Base-by-base conservation (phyloP, 2,888 invertebrate genomes). In the Endomychus coccineus region DNA sequence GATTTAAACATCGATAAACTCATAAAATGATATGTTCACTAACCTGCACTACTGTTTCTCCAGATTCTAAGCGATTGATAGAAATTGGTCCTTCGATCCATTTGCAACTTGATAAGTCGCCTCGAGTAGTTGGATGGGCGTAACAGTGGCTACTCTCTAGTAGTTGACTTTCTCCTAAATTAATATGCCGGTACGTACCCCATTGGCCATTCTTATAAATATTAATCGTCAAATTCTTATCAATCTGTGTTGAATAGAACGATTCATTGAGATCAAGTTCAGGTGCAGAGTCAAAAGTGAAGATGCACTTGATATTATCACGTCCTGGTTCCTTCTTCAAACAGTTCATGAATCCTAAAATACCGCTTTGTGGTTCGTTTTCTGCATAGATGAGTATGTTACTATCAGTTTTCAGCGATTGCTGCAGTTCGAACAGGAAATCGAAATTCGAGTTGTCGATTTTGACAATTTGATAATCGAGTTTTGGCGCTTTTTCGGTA, bases 21-120 rank as follows among this genome's bases (percentile, higher is more conserved):
- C n/a, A n/a, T n/a, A n/a, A n/a, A n/a, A n/a, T n/a, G n/a, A n/a
- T n/a, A n/a, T n/a, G n/a, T n/a, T n/a, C n/a, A n/a, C 71, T 67
- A n/a, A n/a, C n/a, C n/a, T n/a, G n/a, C n/a, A n/a, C n/a, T n/a
- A n/a, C n/a, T n/a, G n/a, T n/a, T n/a, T n/a, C n/a, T n/a, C n/a
- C n/a, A n/a, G n/a, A n/a, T n/a, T n/a, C n/a, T n/a, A n/a, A n/a
- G n/a, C n/a, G n/a, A n/a, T n/a, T n/a, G n/a, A n/a, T n/a, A n/a
- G n/a, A n/a, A n/a, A n/a, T n/a, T n/a, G n/a, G n/a, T 1, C 83
- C 83, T 61, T 91, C 80, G 6, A 89, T 64, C 88, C 88, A 89
- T 4, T 66, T 71, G 24, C 95, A 58, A 1, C 86, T 81, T 0
- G 85, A 81, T 31, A 95, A 68, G 59, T 95, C 94, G 34, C 94